Conservation (phyloP, 1,140 invertebrate species). For the Diprion similis region DNA sequence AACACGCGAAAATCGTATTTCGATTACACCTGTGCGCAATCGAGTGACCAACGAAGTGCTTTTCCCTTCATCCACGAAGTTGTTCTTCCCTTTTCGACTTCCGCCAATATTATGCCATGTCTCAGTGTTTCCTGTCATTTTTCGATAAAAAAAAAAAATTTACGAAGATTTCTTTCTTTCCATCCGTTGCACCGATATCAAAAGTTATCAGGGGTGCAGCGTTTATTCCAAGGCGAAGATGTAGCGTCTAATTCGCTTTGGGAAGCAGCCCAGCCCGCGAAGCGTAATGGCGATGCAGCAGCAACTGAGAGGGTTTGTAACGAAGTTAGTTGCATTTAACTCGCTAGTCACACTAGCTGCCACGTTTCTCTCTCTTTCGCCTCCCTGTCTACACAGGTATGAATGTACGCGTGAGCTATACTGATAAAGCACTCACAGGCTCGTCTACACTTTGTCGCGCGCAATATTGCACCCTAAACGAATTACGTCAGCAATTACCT, state of each 20-base stretch:
- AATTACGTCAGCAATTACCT: conserved; percentile 42
- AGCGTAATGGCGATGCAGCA: conserved; percentile 6
- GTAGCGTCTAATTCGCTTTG: neutral
- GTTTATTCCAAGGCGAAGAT: neutral
- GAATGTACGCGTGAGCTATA: too few relatives aligned
- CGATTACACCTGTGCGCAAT: neutral
- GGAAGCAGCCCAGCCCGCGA: neutral
- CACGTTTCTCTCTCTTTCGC: conserved; percentile 10
- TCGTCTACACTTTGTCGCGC: conserved; percentile 49
- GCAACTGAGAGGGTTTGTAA: conserved; percentile 13
- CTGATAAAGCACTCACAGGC: conserved; percentile 22
- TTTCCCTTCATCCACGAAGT: too few relatives aligned
- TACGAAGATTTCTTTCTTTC: neutral
- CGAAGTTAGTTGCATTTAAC: conserved; percentile 18
- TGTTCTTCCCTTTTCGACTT: neutral
- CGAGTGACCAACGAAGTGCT: neutral
- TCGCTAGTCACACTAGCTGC: conserved; percentile 6
- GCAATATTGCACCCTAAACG: conserved; percentile 56
- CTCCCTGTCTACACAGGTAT: too few relatives aligned
- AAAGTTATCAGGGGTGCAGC: neutral
- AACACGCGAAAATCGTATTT: neutral
- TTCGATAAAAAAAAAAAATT: neutral
- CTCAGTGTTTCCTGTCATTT: neutral
- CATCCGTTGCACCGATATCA: too few relatives aligned
- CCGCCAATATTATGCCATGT: neutral